Conservation (phyloP, 2,113 vertebrate genomes). For the Pimephales promelas region DNA sequence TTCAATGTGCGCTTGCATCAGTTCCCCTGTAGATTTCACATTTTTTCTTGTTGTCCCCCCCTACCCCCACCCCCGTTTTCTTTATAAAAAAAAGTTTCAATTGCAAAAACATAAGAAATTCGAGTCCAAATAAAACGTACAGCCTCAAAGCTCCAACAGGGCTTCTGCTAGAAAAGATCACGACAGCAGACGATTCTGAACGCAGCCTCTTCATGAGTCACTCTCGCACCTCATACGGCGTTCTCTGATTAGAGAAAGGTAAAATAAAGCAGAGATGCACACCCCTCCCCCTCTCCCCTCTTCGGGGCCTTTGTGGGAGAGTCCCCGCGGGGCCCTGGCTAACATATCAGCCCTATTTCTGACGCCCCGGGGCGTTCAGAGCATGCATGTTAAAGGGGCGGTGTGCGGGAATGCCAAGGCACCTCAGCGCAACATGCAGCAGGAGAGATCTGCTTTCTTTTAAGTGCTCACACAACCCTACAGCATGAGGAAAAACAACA, state of each 20-base stretch:
- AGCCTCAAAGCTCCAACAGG: conserved; percentile 58
- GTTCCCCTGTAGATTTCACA: conserved; percentile 33
- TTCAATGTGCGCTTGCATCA: conserved; percentile 56
- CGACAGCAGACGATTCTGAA: background rate
- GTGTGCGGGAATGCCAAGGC: conserved; percentile 75
- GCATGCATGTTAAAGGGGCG: conserved; percentile 77
- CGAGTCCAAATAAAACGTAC: conserved; percentile 35
- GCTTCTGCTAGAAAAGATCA: conserved; percentile 42
- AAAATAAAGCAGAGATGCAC: conserved; percentile 73
- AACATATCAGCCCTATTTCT: conserved; percentile 79
- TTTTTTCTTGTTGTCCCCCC: conserved; percentile 2
- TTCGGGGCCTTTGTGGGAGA: conserved; percentile 67
- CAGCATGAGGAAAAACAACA: conserved; percentile 58
- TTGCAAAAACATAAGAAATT: conserved; percentile 45
- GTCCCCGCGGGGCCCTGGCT: conserved; percentile 55
- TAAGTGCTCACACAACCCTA: conserved; percentile 60
- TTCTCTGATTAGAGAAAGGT: conserved; percentile 74
- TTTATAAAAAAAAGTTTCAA: conserved; percentile 43
- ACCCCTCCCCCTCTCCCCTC: conserved; percentile 42
- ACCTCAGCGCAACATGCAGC: conserved; percentile 77
- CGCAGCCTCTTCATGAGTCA: conserved; percentile 33
- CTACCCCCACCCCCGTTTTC: no score
- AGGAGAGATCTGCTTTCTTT: conserved; percentile 71
- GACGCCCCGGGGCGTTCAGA: conserved; percentile 76
- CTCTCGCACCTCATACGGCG: conserved; percentile 65